These are phyloP conservation scores for Dinocampus coccinellae DNA, from an alignment of 2,888 invertebrate species.

Conservation along the genomic window DNA sequence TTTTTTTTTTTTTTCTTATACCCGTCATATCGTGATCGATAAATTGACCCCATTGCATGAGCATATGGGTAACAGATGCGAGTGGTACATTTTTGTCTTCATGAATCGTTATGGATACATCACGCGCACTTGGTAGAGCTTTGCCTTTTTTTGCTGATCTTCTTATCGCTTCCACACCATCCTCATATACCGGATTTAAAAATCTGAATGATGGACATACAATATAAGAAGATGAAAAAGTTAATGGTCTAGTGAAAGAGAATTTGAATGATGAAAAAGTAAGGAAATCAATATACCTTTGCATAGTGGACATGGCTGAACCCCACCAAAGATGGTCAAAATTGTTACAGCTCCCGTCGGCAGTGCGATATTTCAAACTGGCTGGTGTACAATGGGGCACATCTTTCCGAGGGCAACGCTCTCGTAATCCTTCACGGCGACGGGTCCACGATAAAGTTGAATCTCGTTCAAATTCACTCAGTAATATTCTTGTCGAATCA, in stretches of 20 bases:
- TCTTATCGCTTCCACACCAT: constrained; percentile 76
- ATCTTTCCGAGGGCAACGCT: constrained; percentile 78
- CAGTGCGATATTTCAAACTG: constrained; percentile 79
- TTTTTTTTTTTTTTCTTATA: constrained; percentile 42
- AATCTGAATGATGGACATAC: constrained; percentile 71
- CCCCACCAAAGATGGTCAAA: constrained; percentile 82
- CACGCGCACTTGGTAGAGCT: constrained; percentile 81
- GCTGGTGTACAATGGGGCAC: constrained; percentile 79
- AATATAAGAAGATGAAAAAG: neutral
- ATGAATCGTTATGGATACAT: constrained; percentile 80
- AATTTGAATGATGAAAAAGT: too few relatives aligned
- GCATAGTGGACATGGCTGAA: constrained; percentile 85
- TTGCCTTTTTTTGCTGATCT: constrained; percentile 73
- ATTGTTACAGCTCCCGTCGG: constrained; percentile 93
- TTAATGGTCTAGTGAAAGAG: too few relatives aligned
- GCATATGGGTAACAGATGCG: constrained; percentile 80
- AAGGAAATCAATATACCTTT: constrained; percentile 70
- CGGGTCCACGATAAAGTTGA: constrained; percentile 26
- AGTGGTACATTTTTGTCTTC: constrained; percentile 76
- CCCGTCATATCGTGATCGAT: constrained; percentile 88
- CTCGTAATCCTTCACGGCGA: constrained; percentile 50
- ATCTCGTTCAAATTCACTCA: constrained; percentile 20
- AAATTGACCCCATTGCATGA: constrained; percentile 94
- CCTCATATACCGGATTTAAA: constrained; percentile 84
- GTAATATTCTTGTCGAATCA: neutral